Evolutionary conservation across 1,140 invertebrate genomes (phyloP), one percentile per base, ranked within the genome.

Genomic region (Idris sp.): DNA sequence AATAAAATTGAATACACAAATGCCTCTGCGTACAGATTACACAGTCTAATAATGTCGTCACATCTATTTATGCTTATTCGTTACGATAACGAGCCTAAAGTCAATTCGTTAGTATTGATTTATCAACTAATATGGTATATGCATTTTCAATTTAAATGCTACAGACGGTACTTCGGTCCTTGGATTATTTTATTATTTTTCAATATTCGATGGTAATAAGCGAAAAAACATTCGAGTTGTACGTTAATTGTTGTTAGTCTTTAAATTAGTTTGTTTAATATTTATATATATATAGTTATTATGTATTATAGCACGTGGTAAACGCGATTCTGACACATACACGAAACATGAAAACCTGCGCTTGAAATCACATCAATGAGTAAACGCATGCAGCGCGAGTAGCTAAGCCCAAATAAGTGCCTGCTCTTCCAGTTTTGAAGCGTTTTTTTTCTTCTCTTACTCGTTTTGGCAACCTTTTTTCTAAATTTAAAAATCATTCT

Each of bases 361-460:
- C 74, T 81, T 82, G 78, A 85, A 85, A 85, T 85, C 83, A 85
- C 84, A 85, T 85, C 79, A 75, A 84, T 84, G 82, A 84, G 81
- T 84, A 83, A 81, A 78, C 53, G 68, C 59, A 59, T 72, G 67
- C 65, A 74, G 56, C 46, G 62, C 51, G 61, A 61, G 53, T 65
- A 61, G 67, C 51, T 16, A 48, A 61, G 44, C 48, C 51, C 36
- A 11, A 48, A 65, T 31, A 61, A 62, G 43, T 79, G 76, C 74
- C 64, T 64, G 78, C 62, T 46, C 59, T 40, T 22, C 43, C 43
- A 65, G 46, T 61, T 46, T 48, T 25, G 18, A 58, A 74, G 53
- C 61, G 25, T 46, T 61, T 35, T 31, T 26, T 38, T 44, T 25
- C n/a, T 44, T 9, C 11, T 22, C 25, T 10, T 9, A 8, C 19